These are phyloP conservation scores for Crepidodera aurea DNA, from an alignment of 2,888 invertebrate genomes.

Conservation along the genomic window DNA sequence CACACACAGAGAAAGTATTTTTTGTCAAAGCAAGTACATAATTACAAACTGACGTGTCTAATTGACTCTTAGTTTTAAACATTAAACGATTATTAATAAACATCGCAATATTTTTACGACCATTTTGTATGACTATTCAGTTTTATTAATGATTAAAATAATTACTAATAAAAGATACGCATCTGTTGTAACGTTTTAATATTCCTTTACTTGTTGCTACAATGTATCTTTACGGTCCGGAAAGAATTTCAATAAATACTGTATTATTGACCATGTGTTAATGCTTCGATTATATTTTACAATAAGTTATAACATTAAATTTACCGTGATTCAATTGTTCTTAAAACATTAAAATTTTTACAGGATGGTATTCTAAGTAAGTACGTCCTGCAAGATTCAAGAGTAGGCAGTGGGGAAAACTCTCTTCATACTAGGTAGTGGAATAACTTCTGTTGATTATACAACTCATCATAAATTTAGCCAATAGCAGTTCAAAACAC, in stretches of 20 bases:
- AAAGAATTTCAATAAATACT: constrained; percentile 5
- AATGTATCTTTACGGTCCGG: constrained; percentile 1
- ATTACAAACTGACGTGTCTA: neutral
- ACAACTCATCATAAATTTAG: too few relatives aligned
- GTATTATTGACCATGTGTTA: constrained; percentile 7
- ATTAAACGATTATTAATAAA: neutral
- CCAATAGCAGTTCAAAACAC: too few relatives aligned
- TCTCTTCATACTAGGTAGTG: too few relatives aligned
- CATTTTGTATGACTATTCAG: neutral
- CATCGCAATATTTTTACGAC: constrained; percentile 9
- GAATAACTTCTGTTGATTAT: too few relatives aligned
- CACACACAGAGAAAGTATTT: neutral
- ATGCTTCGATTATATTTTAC: too few relatives aligned
- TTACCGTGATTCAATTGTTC: too few relatives aligned
- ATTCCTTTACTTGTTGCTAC: neutral
- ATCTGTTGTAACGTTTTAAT: constrained; percentile 9
- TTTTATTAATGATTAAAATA: constrained; percentile 12
- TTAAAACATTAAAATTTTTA: too few relatives aligned
- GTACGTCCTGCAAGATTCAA: too few relatives aligned
- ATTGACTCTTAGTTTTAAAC: neutral
- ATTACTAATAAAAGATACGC: constrained; percentile 10
- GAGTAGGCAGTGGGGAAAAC: too few relatives aligned
- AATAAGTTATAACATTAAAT: too few relatives aligned
- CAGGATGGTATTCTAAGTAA: too few relatives aligned
- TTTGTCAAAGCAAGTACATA: neutral